Evolutionary conservation across 2,797 vertebrate genomes (phyloP), one percentile per base, ranked within the genome.

Genomic region (Acrocephalus scirpaceus): DNA sequence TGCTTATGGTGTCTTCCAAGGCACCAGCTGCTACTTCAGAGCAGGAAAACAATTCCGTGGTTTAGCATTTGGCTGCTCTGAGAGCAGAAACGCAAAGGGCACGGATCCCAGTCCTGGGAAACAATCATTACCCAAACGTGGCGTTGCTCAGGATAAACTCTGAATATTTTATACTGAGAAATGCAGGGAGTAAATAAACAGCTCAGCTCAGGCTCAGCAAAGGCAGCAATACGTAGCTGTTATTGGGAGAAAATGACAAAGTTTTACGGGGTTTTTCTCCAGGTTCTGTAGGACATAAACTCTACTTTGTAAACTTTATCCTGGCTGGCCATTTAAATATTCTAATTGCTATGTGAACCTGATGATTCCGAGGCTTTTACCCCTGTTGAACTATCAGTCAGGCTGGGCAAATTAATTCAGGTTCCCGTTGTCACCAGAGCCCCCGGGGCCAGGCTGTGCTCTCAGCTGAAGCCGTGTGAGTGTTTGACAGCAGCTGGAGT

Each of bases 1-100:
- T 93, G 92, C 95, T 94, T 89, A 69, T 97, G 94, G 93, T 93
- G 96, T 86, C 96, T 97, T 97, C 96, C 96, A 95, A 97, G 91
- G 94, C 93, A 96, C 78, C 96, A 96, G 95, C 92, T 96, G 96
- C 96, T 96, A 67, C 96, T 96, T 95, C 60, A 26, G 92, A 94
- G 90, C 77, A 87, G 56, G 90, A 80, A 95, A 95, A 96, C 89
- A 95, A 95, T 92, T 95, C 86, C 13, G 34, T 79, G 95, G 88
- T 67, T 84, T 90, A 90, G 94, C 83, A 77, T 95, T 96, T 95
- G 91, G 90, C 90, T 95, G 86, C 80, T 94, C 50, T 3, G 77
- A 91, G 83, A 96, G 83, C 95, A 94, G 88, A 86, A 93, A 84
- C 20, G 80, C 86, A 95, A 88, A 97, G 94, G 95, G 95, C 94